Evolutionary conservation across 2,888 invertebrate species (phyloP), one percentile per base, ranked within the genome.

Genomic region (Lochmaea crataegi): DNA sequence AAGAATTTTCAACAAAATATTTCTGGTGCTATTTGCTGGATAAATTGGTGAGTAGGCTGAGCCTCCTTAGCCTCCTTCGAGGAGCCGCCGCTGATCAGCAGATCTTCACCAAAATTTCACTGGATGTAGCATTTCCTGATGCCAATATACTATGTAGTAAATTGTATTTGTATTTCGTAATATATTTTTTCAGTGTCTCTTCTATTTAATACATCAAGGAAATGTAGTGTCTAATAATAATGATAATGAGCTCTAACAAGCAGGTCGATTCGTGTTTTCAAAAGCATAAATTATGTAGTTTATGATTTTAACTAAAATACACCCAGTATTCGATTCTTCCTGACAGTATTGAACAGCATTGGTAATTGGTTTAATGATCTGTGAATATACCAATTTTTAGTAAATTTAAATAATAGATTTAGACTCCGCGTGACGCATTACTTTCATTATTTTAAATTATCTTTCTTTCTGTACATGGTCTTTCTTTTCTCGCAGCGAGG

Each of bases 331-430:
- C 18, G 11, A 2, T 18, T 53, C n/a, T 53, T 53, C 14, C n/a
- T 10, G 14, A 11, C 14, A n/a, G 32, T 58, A 63, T 42, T 42
- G 61, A 41, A 63, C 42, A 26, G 61, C 61, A 63, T 42, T 63
- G 61, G 75, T 78, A 79, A 81, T 81, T 76, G 74, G 78, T 80
- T 79, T 77, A 80, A 81, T 81, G 81, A 81, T 77, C 79, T 79
- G 79, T 76, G 75, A 72, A 72, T 71, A 76, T 75, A 77, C 74
- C 77, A 76, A 76, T 79, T 80, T 80, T 80, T 78, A 75, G 73
- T 77, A 75, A 77, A 78, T 75, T 78, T 78, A 76, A 76, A 78
- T 76, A 76, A 74, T 75, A 72, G 74, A 75, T 76, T 75, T 65
- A 75, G 72, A 72, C 73, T 18, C 65, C 68, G 63, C 63, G 45